These are phyloP conservation scores for Colius striatus DNA, from an alignment of 2,113 vertebrate species.

Conservation along the genomic window DNA sequence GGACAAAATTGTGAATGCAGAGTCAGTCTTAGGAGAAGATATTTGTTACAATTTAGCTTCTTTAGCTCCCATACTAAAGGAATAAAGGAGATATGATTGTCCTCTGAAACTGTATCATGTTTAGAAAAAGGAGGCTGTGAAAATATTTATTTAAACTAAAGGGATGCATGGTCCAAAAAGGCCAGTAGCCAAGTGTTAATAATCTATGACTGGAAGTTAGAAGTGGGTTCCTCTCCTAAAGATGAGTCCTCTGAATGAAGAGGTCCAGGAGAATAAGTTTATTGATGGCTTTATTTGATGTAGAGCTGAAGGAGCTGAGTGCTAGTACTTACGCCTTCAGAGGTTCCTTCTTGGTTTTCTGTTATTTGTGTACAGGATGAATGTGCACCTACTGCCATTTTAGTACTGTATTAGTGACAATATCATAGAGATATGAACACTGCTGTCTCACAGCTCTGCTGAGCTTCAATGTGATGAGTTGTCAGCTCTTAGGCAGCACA, in stretches of 20 bases:
- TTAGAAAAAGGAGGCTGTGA: not conserved
- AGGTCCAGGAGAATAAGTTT: not conserved
- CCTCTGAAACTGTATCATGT: not conserved
- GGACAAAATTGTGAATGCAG: not conserved
- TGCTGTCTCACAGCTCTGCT: not conserved
- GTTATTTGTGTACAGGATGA: not conserved
- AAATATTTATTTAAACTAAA: not conserved
- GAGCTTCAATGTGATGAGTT: not conserved
- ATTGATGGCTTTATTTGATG: not conserved
- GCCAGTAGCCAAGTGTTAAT: not conserved
- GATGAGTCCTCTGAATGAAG: not conserved
- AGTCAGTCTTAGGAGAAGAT: not conserved
- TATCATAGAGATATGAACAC: fast-evolving
- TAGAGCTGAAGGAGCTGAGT: not conserved
- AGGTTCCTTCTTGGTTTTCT: not conserved
- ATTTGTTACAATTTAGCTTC: not conserved
- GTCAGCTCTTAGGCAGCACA: not conserved
- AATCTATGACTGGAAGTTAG: not conserved
- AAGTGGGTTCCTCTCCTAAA: not conserved
- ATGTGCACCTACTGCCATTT: not conserved
- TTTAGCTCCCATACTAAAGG: not conserved
- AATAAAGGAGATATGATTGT: not conserved
- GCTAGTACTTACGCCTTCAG: not conserved
- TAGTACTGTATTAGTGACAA: not conserved
- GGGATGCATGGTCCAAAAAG: not conserved